Evolutionary conservation across 2,888 invertebrate species (phyloP), one percentile per base, ranked within the genome.

Genomic region (Odontothrips loti): DNA sequence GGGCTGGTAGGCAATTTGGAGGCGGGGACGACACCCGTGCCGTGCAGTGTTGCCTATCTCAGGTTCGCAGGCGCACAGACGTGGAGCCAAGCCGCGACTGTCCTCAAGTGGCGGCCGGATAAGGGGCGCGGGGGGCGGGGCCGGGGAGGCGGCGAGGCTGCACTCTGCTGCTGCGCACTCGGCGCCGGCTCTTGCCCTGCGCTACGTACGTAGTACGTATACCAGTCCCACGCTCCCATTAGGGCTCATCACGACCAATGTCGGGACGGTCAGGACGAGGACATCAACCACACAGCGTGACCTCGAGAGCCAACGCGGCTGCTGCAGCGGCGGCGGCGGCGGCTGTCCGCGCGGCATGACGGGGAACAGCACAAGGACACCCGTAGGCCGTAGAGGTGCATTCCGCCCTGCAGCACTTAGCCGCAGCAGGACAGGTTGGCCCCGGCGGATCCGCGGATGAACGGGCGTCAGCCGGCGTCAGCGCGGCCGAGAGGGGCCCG

Each of bases 161-260:
- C 51, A 51, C 51, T 51, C 51, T 17, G 51, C 51, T 6, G 51
- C 63, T 9, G n/a, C 63, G 63, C n/a, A 9, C 63, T 63, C 63
- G 63, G 63, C 63, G 20, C 63, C 63, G 15, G 63, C 63, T n/a
- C 20, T 15, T 9, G 48, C 48, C 48, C 48, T 15, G 48, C n/a
- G 48, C 48, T 15, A 9, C 48, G 48, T 9, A 12, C 51, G 15
- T 10, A 20, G 58, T 15, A 43, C 58, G 58, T 4, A 58, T 15
- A 27, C n/a, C 68, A 75, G 27, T 75, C 68, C 68, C 68, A 75
- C 68, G 68, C 68, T 75, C 23, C 68, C 68, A 75, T 75, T 75
- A 27, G 27, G 68, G 27, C 68, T 75, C 68, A 75, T 75, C 68
- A 75, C 68, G 23, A 12, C 27, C 23, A 75, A 75, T 75, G 68